Base-by-base conservation (phyloP, 2,888 invertebrate genomes). In the Tupiocoris notatus region DNA sequence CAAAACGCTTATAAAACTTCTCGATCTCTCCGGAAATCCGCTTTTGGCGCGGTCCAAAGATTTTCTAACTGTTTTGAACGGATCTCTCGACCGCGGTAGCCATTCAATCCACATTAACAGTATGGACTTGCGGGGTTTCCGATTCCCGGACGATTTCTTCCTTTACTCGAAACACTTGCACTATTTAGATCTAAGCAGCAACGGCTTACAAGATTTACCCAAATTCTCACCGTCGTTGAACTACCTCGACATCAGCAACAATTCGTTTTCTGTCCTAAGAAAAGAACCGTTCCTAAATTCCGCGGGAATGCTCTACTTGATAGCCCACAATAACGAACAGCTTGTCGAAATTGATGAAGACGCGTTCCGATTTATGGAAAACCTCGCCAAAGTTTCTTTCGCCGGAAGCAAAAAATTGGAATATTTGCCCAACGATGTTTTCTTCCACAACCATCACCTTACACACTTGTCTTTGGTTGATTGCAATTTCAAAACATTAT, bases 1-100 rank as follows among this genome's bases (percentile, higher is more conserved):
- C 16, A 18, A 59, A 74, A 70, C 68, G 1, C 23, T 73, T 1
- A 54, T 73, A 12, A 73, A 62, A 73, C 21, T 67, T 25, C 63
- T 79, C 9, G 79, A 79, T 66, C 39, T 79, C n/a, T 79, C 79
- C 7, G 76, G 77, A 18, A 79, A 79, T 62, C 65, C 70, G 56
- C 21, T 21, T 1, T 16, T 79, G 18, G 25, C 76, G 9, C 9
- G 12, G 1, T 59, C 64, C 1, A 17, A 70, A 17, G 61, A 20
- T n/a, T 68, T 39, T 9, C 25, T 62, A 1, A 23, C 18, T 16
- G 25, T 67, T 16, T 21, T 78, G 21, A 70, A 64, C 17, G 64
- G 57, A 23, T 63, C 74, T 24, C 24, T 78, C 1, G 63, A 61
- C 17, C 57, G 63, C 1, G 76, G 76, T 16, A 62, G 75, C 16